phyloP scores from a whole-genome alignment of 2,797 vertebrate genomes.

The Acomys russatus region DNA sequence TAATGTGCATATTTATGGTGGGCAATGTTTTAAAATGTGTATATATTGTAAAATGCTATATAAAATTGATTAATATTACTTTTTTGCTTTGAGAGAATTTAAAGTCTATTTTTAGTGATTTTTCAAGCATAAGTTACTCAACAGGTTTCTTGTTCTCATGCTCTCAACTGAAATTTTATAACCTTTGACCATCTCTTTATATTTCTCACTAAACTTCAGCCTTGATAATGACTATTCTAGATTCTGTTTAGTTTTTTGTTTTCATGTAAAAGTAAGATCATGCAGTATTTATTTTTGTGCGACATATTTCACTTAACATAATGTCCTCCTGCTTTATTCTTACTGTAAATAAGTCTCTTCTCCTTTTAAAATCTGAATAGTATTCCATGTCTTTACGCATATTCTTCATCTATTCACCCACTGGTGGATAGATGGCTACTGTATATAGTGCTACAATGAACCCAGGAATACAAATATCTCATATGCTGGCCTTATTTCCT shows the following conservation, averaged over 20 bases:
- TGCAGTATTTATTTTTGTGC: neutral
- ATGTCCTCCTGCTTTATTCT: neutral
- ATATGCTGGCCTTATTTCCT: slow-evolving; percentile 3
- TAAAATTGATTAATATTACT: neutral
- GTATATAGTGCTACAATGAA: neutral
- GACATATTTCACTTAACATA: neutral
- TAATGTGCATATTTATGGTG: neutral
- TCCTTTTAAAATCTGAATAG: neutral
- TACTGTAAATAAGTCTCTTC: neutral
- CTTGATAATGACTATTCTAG: neutral
- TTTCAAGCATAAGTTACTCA: neutral
- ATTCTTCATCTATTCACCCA: neutral
- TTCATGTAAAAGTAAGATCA: neutral
- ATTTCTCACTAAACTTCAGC: neutral
- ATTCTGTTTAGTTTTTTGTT: neutral
- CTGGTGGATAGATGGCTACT: neutral
- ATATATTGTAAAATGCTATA: neutral
- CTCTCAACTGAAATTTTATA: neutral
- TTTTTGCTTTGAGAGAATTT: neutral
- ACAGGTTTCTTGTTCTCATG: neutral
- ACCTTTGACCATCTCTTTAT: neutral
- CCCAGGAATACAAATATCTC: neutral
- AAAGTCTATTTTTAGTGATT: neutral
- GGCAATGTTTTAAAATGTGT: neutral
- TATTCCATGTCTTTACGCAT: neutral